Evolutionary conservation across 2,113 vertebrate species (phyloP), one percentile per base, ranked within the genome.

Genomic region (Gavia stellata): DNA sequence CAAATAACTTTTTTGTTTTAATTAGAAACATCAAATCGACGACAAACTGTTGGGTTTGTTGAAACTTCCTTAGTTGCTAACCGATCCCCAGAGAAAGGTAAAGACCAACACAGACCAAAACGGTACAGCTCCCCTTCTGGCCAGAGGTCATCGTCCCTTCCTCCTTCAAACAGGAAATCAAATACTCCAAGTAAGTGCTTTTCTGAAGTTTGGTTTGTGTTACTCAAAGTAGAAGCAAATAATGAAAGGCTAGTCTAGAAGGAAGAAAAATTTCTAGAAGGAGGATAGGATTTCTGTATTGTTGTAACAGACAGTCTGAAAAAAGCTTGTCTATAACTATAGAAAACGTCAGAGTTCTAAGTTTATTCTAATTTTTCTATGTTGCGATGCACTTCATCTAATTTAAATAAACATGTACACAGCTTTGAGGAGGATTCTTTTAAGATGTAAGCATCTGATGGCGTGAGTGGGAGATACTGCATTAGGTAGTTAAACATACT

Each of bases 131-230:
- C 98, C 42, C 98, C 99, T 11, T 98, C 97, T 47, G 97, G 98
- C 20, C 98, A 99, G 95, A 98, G 99, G 56, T 99, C 99, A 1
- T 99, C 99, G 0, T 99, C 99, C 55, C 97, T 99, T 65, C 99
- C 99, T 70, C 99, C 99, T 84, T 97, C 98, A 16, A 98, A 96
- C 91, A 98, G 99, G 50, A 98, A 98, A 95, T 77, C 97, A 72
- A 97, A 42, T 14, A 98, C 98, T 58, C 99, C 99, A 80, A 98
- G 99, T 99, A 98, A 92, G 98, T 82, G 78, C 90, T 31, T 59
- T 44, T 31, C 68, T 89, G 63, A 62, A 25, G 38, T 72, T 84
- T 81, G 38, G 17, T 70, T 87, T 65, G 23, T 81, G 8, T 31
- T 42, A 10, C 68, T 53, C 44, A 36, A 36, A 55, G 29, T n/a